These are phyloP conservation scores for Glomeris maerens DNA, from an alignment of 1,140 invertebrate genomes.

Conservation along the genomic window DNA sequence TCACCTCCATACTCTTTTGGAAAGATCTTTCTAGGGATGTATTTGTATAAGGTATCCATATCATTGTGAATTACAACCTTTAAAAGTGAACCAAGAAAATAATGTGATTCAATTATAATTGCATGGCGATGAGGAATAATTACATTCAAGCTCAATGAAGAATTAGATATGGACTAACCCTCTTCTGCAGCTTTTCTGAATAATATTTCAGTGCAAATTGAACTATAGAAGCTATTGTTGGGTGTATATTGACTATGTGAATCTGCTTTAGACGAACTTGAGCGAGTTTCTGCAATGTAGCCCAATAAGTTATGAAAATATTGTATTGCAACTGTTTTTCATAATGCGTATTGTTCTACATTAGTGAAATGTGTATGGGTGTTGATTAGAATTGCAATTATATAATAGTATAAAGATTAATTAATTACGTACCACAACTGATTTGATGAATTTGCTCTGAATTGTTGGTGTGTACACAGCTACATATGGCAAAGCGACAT, in stretches of 20 bases:
- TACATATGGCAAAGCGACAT: conserved; percentile 63
- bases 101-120: not conserved
- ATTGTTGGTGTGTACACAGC: conserved; percentile 64
- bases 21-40: conserved; percentile 54
- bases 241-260: too few relatives aligned
- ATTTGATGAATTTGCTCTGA: conserved; percentile 45
- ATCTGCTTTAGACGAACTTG: too few relatives aligned
- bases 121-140: not conserved
- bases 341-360: too few relatives aligned
- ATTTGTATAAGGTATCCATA: conserved; percentile 48
- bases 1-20: conserved; percentile 74
- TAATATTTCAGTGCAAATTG: conserved; percentile 50
- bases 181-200: conserved; percentile 63
- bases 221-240: too few relatives aligned
- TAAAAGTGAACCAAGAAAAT: conserved; percentile 1
- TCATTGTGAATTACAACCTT: conserved; percentile 46
- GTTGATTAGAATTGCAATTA: too few relatives aligned
- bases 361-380: too few relatives aligned
- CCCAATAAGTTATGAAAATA: too few relatives aligned
- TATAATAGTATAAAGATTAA: too few relatives aligned
- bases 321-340: too few relatives aligned
- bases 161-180: conserved; percentile 44
- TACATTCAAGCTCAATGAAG: conserved; percentile 1
- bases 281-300: too few relatives aligned
- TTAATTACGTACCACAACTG: conserved; percentile 39